Conservation (phyloP, 2,113 vertebrate species). For the Takifugu bimaculatus region DNA sequence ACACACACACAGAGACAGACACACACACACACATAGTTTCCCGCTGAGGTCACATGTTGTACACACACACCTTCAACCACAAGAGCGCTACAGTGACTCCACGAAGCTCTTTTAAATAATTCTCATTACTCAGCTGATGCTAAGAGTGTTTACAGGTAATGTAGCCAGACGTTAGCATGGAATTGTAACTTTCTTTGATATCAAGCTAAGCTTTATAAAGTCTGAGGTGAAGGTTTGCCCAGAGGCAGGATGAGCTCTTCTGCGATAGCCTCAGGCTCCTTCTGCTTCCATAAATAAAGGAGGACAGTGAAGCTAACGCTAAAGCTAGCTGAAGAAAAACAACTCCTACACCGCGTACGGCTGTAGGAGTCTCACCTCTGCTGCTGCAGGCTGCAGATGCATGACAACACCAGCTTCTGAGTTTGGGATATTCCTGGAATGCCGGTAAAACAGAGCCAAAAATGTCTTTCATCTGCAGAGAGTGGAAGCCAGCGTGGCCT, state of each 20-base stretch:
- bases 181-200: no score
- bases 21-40: constrained; percentile 36
- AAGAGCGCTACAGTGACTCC: constrained; percentile 1
- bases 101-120: neutral
- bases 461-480: neutral
- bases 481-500: no score
- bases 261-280: neutral
- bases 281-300: neutral
- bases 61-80: constrained; percentile 25
- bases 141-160: no score
- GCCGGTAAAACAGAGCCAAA: neutral
- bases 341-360: no score
- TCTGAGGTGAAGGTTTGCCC: neutral
- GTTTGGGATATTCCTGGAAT: neutral
- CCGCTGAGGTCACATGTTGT: constrained; percentile 36
- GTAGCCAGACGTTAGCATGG: no score
- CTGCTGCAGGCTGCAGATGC: neutral
- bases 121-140: no score
- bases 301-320: neutral
- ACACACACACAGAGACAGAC: constrained; percentile 22
- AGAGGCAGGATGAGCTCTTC: neutral
- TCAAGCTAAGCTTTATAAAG: no score
- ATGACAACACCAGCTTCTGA: neutral
- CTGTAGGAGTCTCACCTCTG: neutral
- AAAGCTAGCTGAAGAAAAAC: neutral